These are phyloP conservation scores for Drepanosiphum platanoidis DNA, from an alignment of 2,888 invertebrate genomes.

Conservation along the genomic window DNA sequence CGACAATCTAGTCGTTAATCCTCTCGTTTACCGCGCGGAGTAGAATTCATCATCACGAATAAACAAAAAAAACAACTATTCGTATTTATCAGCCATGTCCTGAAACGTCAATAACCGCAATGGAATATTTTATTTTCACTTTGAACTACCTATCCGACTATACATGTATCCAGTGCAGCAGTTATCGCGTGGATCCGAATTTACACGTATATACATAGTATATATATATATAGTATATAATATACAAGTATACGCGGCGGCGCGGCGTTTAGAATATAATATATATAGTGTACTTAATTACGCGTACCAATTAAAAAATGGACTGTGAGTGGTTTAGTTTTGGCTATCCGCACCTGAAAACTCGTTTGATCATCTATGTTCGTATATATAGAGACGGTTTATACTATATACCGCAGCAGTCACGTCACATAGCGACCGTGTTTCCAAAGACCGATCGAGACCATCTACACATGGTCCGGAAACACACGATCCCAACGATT, in stretches of 20 bases:
- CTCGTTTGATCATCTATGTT: background rate
- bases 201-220: background rate
- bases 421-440: too few relatives aligned
- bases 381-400: background rate
- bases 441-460: too few relatives aligned
- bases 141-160: background rate
- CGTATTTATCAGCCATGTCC: background rate
- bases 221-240: too few relatives aligned
- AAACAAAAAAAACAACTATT: too few relatives aligned
- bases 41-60: background rate
- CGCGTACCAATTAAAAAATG: background rate
- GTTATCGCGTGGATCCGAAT: background rate
- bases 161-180: too few relatives aligned
- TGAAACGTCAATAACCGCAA: slow-evolving; percentile 18
- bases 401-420: background rate
- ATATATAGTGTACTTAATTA: background rate
- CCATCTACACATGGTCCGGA: too few relatives aligned
- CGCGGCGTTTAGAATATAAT: too few relatives aligned
- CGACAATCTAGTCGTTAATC: background rate
- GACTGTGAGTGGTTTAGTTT: background rate
- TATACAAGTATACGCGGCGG: too few relatives aligned
- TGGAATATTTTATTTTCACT: slow-evolving; percentile 24
- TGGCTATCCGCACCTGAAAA: background rate
- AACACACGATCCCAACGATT: too few relatives aligned
- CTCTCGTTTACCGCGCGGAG: background rate